Base-by-base conservation (phyloP, 1,140 invertebrate species). In the Semibalanus balanoides region DNA sequence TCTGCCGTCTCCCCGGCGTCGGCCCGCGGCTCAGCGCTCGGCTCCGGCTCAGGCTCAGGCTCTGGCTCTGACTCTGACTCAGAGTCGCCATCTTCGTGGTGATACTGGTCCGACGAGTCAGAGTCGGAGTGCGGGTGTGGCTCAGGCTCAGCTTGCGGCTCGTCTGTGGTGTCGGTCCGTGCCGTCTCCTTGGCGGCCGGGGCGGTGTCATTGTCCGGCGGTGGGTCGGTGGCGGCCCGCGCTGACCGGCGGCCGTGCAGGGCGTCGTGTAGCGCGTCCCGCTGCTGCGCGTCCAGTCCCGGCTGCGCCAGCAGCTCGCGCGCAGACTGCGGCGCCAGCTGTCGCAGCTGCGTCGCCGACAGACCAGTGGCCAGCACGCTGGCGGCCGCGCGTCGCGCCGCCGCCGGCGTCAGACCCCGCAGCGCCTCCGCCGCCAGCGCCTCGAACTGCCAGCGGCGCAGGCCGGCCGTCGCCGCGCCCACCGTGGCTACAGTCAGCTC, bases 381-480 rank as follows among this genome's bases (percentile, higher is more conserved):
- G n/a, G n/a, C 28, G 28, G 29, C 70, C 70, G 29, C 70, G 29
- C 70, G 70, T 0, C 29, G 29, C 28, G 70, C 70, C n/a, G 70
- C 70, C 9, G 3, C 5, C 29, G 70, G 70, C n/a, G 9, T 11
- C 70, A 72, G 70, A 3, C 70, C 70, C 3, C 70, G n/a, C 70
- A 72, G n/a, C n/a, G 70, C 70, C 29, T 29, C 70, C 5, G 70
- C 11, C 70, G 70, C 0, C 29, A 72, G n/a, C 28, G n/a, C 11
- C 28, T 28, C 28, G 11, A 72, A 30, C 29, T 72, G 70, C 28
- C 70, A 30, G 70, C 29, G 28, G 70, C 70, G n/a, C 28, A 72
- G 70, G 29, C 70, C 70, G 70, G 70, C 70, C 29, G 19, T n/a
- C n/a, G 29, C 70, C 70, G 29, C 70, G 70, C 70, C 70, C 70